Conservation (phyloP, 2,888 invertebrate species). For the Myopa testacea region DNA sequence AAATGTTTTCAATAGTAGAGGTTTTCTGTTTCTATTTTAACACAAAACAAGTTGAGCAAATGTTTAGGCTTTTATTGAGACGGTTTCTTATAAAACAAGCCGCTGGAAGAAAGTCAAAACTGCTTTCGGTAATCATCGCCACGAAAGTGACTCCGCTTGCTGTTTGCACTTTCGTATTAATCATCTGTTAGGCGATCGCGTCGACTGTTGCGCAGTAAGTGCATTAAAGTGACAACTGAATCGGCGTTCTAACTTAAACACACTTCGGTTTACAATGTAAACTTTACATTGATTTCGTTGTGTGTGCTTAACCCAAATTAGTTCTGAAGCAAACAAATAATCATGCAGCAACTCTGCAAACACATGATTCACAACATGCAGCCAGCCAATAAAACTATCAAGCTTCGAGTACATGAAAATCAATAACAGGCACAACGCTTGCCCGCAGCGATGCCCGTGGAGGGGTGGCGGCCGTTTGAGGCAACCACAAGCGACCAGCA, state of each 20-base stretch:
- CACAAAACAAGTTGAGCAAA: no score
- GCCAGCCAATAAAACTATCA: no score
- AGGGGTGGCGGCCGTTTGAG: not conserved
- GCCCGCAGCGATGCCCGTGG: not conserved
- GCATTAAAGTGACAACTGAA: not conserved
- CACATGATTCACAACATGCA: slow-evolving; percentile 35
- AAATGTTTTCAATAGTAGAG: no score
- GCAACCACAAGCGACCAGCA: not conserved
- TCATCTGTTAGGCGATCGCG: not conserved
- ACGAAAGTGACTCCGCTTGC: not conserved
- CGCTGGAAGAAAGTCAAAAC: no score
- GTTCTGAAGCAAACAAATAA: slow-evolving; percentile 57
- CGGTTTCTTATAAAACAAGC: no score
- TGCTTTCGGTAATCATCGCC: not conserved
- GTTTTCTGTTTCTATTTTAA: no score
- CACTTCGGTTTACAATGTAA: not conserved
- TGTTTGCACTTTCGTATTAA: not conserved
- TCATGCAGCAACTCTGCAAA: slow-evolving; percentile 37
- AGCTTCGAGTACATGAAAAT: not conserved
- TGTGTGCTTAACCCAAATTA: slow-evolving; percentile 61
- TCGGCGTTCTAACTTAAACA: not conserved
- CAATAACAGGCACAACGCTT: not conserved
- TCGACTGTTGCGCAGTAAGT: not conserved
- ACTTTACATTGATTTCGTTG: slow-evolving; percentile 32
- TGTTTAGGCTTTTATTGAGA: no score